phyloP scores from a whole-genome alignment of 2,888 invertebrate genomes.

The Protonemura montana region DNA sequence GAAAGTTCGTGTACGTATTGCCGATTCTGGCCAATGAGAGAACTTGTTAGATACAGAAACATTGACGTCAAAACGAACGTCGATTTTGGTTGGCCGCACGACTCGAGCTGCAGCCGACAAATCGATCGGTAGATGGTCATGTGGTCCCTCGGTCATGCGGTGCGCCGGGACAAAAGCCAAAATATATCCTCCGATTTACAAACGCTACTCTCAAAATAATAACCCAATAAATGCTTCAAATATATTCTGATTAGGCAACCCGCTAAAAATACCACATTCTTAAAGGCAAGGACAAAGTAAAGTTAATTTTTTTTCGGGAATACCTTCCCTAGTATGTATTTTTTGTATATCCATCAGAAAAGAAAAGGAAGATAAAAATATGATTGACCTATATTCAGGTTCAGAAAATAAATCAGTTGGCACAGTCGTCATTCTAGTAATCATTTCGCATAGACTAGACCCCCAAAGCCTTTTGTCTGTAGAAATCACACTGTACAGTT shows the following conservation, averaged over 20 bases:
- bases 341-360: background rate
- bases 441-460: background rate
- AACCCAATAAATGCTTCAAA: background rate
- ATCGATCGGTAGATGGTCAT: background rate
- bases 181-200: background rate
- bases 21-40: background rate
- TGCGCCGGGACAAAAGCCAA: background rate
- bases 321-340: too few species aligned
- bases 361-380: background rate
- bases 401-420: slow-evolving; percentile 5
- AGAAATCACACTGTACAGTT: background rate
- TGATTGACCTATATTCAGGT: background rate
- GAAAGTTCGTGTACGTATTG: background rate
- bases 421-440: background rate
- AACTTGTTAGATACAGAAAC: background rate
- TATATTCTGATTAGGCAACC: background rate
- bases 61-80: slow-evolving; percentile 10
- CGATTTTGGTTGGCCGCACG: slow-evolving; percentile 10
- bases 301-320: background rate
- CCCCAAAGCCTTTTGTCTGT: background rate
- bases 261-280: background rate
- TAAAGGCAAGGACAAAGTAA: background rate
- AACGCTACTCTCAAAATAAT: background rate
- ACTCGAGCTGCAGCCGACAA: background rate
- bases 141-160: background rate